phyloP scores from a whole-genome alignment of 2,888 invertebrate species.

The Zhengitettix transpicula region DNA sequence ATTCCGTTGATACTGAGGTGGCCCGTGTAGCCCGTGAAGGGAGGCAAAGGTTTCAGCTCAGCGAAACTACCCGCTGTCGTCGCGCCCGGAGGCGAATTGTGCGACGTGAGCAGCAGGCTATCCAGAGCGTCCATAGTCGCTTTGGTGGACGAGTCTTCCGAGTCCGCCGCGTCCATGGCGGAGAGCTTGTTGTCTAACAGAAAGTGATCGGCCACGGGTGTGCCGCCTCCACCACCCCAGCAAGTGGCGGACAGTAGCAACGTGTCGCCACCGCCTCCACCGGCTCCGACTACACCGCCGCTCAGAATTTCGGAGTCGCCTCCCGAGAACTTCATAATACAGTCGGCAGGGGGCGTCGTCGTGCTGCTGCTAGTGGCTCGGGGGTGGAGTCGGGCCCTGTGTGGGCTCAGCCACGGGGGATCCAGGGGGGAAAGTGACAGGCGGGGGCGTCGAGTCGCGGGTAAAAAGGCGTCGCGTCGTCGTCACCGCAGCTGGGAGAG shows the following conservation, averaged over 20 bases:
- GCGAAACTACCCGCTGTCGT: conserved; percentile 42
- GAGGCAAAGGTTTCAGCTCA: conserved; percentile 71
- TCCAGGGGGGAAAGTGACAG: conserved; percentile 7
- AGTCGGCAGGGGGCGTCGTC: conserved; percentile 5
- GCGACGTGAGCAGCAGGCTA: conserved; percentile 38
- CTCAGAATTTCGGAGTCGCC: conserved; percentile 18
- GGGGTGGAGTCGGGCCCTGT: conserved; percentile 17
- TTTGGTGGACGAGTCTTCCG: conserved; percentile 23
- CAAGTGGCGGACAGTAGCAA: conserved; percentile 54
- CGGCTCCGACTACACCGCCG: neutral
- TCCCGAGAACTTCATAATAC: conserved; percentile 19
- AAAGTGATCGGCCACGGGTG: conserved; percentile 4
- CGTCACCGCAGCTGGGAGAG: neutral
- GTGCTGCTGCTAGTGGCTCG: neutral
- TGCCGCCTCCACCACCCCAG: conserved; percentile 41
- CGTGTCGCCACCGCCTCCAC: conserved; percentile 25
- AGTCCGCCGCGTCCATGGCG: neutral
- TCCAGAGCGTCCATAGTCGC: conserved; percentile 51
- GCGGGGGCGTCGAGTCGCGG: neutral
- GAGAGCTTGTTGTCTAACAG: conserved; percentile 3
- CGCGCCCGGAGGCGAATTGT: conserved; percentile 13
- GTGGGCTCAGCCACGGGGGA: conserved; percentile 12
- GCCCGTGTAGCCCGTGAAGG: conserved; percentile 72
- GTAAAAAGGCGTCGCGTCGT: neutral
- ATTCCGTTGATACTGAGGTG: conserved; percentile 77